A percentile compares a stretch with the other conserved stretches of the same genome.
Conservation (phyloP, 1,140 invertebrate genomes). For the Muscidifurax raptorellus region DNA sequence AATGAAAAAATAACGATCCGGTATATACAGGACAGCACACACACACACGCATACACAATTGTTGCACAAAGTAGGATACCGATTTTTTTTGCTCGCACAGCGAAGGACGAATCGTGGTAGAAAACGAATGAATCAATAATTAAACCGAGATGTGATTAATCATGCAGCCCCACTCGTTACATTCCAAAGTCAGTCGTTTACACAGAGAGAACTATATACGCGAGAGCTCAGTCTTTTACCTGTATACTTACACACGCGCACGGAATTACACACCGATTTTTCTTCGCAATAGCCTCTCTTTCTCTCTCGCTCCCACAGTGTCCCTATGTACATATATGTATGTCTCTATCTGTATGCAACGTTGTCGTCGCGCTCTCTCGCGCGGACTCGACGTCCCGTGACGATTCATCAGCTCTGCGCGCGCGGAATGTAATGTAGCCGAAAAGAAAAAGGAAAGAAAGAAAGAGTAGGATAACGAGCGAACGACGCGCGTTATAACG, state of each 20-base stretch:
- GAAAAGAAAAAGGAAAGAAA: not conserved
- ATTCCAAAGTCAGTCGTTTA: constrained; percentile 1
- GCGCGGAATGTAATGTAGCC: not conserved
- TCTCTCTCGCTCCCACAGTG: not conserved
- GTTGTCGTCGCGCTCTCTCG: not conserved
- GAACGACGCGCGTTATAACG: not conserved
- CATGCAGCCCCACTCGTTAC: not conserved
- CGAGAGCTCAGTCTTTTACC: not conserved
- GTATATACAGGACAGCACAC: not conserved
- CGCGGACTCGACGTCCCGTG: not conserved
- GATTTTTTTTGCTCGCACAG: not conserved
- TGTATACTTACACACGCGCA: not conserved
- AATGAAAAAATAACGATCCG: not conserved
- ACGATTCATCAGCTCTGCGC: not conserved
- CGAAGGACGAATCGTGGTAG: not conserved
- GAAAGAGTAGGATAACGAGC: not conserved
- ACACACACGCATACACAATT: not conserved
- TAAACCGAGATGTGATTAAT: not conserved
- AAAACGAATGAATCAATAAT: not conserved
- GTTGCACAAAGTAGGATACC: not conserved
- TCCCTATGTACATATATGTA: not conserved
- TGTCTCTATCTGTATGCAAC: not conserved
- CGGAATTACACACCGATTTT: not conserved
- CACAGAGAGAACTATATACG: not conserved
- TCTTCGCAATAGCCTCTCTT: not conserved